Evolutionary conservation across 2,113 vertebrate species (phyloP), one percentile per base, ranked within the genome.

Genomic region (Typhlomys cinereus): DNA sequence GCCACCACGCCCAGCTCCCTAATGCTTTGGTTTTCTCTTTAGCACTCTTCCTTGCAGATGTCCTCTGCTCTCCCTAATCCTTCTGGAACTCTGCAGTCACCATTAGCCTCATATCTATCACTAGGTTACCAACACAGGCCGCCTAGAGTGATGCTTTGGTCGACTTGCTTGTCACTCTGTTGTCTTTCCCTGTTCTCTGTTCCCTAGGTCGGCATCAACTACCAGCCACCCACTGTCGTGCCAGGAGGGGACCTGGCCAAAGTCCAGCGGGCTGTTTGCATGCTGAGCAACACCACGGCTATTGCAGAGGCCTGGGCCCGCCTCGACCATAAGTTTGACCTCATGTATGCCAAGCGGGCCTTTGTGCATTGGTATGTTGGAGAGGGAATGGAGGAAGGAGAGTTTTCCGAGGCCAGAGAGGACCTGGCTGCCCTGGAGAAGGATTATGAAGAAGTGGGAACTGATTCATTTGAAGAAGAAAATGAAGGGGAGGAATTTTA

Each of bases 361-460:
- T 98, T 98, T 50, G 98, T 98, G 86, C 98, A 98, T 85, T 98
- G 98, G 98, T 98, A 98, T 0, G 98, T 98, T 5, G 98, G 98
- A 0, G 98, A 98, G 48, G 98, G 98, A 48, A 98, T 98, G 98
- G 98, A 98, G 85, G 98, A 98, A 75, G 98, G 98, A 46, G 98
- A 98, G 88, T 98, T 98, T 3, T 95, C 98, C 0, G 98, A 98
- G 96, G 98, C 98, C 44, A 78, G 98, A 36, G 98, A 98, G 76
- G 98, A 98, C 94, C 96, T 98, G 90, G 98, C 98, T 89, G 98
- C 98, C 34, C 85, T 98, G 96, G 98, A 98, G 96, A 98, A 98
- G 85, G 98, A 98, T 96, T 98, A 98, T 54, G 98, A 98, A 94
- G 98, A 98, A 96, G 98, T 98, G 59, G 98, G 98, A 50, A 98